Base-by-base conservation (phyloP, 2,113 vertebrate species). In the Gymnobelideus leadbeateri region DNA sequence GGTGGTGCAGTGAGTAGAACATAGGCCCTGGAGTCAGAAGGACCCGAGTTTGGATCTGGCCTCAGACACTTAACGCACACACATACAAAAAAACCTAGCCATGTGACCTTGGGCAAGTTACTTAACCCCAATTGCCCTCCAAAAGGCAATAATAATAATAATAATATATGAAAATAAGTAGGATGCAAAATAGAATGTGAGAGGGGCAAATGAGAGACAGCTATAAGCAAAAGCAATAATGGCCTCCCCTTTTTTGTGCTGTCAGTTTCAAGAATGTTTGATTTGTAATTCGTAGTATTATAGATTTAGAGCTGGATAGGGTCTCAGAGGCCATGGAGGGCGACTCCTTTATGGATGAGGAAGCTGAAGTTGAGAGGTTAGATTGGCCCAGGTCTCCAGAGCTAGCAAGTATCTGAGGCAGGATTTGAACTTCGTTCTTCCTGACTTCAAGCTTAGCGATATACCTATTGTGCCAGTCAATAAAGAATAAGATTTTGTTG, bases 281-380 rank as follows among this genome's bases (percentile, higher is more conserved):
- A 4, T 92, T 94, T 93, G 3, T 26, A 90, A 37, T 92, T 98
- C 89, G 95, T 47, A 92, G 43, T 51, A 93, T 50, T 28, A 43
- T 23, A 84, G 68, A 43, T 43, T 43, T 84, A 84, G 68, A 43
- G n/a, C 68, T 43, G 68, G 43, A 84, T 43, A 84, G n/a, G 68
- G 43, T 84, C 68, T 43, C 43, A 37, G n/a, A 23, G n/a, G 68
- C 1, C 68, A 77, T 21, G 14, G n/a, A 84, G 4, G n/a, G 5
- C 57, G 37, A 37, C 3, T 21, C 1, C n/a, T 84, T 43, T 84
- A 43, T 84, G 21, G 14, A 84, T 8, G 16, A 84, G 68, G 61
- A 84, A 84, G 19, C 68, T 84, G 7, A 43, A 2, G 19, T 23
- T 84, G 37, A 84, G 6, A 84, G 68, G n/a, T 84, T 84, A 84